Evolutionary conservation across 2,888 invertebrate species (phyloP).

Genomic region (Leptarthrus brevirostris): DNA sequence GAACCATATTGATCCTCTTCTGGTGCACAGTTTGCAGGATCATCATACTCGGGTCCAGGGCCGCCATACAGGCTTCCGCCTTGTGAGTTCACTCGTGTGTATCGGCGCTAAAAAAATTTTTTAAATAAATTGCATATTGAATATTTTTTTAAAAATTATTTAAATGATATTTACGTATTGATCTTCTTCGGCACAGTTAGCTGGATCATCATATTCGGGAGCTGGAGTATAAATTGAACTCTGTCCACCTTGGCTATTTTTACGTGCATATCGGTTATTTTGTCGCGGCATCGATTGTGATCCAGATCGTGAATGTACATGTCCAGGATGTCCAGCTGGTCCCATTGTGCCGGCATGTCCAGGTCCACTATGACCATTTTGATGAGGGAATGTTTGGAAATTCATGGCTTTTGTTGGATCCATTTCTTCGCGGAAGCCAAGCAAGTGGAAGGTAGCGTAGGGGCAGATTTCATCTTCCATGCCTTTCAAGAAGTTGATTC

Average conservation of each 20-base stretch:
- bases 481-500: slow-evolving; percentile 69
- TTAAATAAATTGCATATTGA: neutral
- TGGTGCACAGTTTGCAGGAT: slow-evolving; percentile 91
- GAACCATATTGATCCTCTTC: slow-evolving; percentile 93
- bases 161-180: slow-evolving; percentile 87
- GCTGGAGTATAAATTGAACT: slow-evolving; percentile 85
- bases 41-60: slow-evolving; percentile 88
- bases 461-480: slow-evolving; percentile 98
- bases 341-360: slow-evolving; percentile 85
- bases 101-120: slow-evolving; percentile 70
- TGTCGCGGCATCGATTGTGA: slow-evolving; percentile 88
- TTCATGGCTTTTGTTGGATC: slow-evolving; percentile 90
- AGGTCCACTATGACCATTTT: slow-evolving; percentile 71
- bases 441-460: slow-evolving; percentile 94
- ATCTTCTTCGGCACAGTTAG: slow-evolving; percentile 91
- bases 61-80: slow-evolving; percentile 73
- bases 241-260: slow-evolving; percentile 83
- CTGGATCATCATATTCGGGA: slow-evolving; percentile 93
- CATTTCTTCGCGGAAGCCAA: slow-evolving; percentile 96
- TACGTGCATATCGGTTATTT: slow-evolving; percentile 78
- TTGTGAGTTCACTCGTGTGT: slow-evolving; percentile 76
- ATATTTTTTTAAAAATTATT: neutral
- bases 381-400: slow-evolving; percentile 89
- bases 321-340: slow-evolving; percentile 81
- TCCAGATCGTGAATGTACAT: slow-evolving; percentile 85